These are phyloP conservation scores for Chelidonichthys spinosus DNA, from an alignment of 2,797 vertebrate genomes.

Conservation along the genomic window DNA sequence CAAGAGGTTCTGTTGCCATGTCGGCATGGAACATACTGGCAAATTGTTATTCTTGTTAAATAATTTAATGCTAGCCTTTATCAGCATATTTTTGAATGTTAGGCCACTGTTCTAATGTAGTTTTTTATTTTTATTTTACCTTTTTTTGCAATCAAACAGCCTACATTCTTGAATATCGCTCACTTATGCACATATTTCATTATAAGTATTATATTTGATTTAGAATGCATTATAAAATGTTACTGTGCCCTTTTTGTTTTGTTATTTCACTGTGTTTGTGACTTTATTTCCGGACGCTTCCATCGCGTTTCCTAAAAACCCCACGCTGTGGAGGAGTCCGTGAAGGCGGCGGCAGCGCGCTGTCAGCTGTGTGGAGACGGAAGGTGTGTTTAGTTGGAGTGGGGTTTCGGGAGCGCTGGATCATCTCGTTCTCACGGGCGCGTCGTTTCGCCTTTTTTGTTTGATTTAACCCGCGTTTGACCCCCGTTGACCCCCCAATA, in stretches of 20 bases:
- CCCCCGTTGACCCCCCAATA: background rate
- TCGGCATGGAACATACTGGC: background rate
- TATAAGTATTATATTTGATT: background rate
- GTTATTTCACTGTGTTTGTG: background rate
- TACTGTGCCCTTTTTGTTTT: background rate
- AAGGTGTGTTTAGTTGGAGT: slow-evolving; percentile 79
- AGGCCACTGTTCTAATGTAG: background rate
- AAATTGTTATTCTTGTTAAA: background rate
- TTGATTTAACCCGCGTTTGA: slow-evolving; percentile 3
- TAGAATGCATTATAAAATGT: background rate
- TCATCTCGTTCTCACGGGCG: slow-evolving; percentile 40
- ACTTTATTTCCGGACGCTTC: background rate
- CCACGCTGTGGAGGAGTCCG: background rate
- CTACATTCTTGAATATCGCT: background rate
- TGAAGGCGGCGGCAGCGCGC: slow-evolving; percentile 72
- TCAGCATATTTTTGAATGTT: too few relatives aligned
- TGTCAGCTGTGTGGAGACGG: slow-evolving; percentile 63
- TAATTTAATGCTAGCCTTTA: background rate
- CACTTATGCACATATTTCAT: background rate
- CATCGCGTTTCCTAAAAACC: background rate
- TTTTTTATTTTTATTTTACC: background rate
- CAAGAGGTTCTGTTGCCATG: background rate
- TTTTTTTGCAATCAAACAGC: background rate
- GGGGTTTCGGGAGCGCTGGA: slow-evolving; percentile 58
- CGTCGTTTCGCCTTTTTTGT: slow-evolving; percentile 42